These are phyloP conservation scores for Parotia lawesii DNA, from an alignment of 2,113 vertebrate species.

Conservation along the genomic window DNA sequence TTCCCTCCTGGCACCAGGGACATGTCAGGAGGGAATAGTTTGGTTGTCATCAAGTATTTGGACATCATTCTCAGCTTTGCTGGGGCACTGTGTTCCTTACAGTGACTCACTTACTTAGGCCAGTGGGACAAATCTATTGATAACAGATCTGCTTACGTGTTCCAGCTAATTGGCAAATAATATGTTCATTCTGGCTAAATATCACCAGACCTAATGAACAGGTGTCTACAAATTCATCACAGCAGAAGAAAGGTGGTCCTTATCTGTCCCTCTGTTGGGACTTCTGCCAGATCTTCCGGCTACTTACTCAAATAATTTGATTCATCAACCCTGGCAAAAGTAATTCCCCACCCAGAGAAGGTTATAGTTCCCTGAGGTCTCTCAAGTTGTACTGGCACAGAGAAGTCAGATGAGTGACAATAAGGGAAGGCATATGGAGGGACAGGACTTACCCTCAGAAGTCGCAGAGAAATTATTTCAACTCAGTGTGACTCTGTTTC, in stretches of 20 bases:
- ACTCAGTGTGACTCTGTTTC: background rate
- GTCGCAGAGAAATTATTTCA: background rate
- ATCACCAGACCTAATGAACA: background rate
- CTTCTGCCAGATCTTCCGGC: background rate
- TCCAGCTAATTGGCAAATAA: background rate
- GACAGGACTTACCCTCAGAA: background rate
- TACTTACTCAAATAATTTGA: background rate
- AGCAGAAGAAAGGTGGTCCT: background rate
- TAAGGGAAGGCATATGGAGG: fast-evolving
- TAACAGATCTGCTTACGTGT: background rate
- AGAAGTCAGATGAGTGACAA: background rate
- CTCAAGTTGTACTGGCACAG: background rate
- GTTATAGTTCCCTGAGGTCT: background rate
- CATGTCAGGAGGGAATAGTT: background rate
- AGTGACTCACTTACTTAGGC: background rate
- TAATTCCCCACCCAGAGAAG: background rate
- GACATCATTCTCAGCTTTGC: background rate
- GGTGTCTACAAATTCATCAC: background rate
- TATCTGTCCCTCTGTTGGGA: background rate
- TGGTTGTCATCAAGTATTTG: background rate
- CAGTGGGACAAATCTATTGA: background rate
- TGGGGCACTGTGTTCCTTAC: background rate
- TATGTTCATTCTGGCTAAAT: background rate
- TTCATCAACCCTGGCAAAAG: background rate
- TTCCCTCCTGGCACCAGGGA: background rate